These are phyloP conservation scores for Zaprionus tsacasi DNA, from an alignment of 1,140 invertebrate genomes.

Conservation along the genomic window DNA sequence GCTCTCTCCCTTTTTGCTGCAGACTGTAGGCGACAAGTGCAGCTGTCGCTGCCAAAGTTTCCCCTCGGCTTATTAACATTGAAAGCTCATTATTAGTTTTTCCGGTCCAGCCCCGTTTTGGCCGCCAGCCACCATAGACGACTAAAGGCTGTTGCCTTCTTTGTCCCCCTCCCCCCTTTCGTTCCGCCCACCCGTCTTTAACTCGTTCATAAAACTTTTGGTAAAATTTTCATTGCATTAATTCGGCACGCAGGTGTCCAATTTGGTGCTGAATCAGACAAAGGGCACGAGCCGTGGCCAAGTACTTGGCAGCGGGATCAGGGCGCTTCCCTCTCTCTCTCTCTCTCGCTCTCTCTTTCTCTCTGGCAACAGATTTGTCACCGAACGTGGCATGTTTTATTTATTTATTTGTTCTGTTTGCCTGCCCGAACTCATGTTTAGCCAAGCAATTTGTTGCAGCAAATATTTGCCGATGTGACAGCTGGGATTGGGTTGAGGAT, in stretches of 20 bases:
- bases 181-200: conserved; percentile 41
- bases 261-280: conserved; percentile 35
- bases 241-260: conserved; percentile 70
- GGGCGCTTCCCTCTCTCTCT: not conserved
- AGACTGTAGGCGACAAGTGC: conserved; percentile 45
- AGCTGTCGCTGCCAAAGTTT: conserved; percentile 60
- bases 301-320: conserved; percentile 26
- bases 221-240: conserved; percentile 77
- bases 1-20: not conserved
- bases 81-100: conserved; percentile 82
- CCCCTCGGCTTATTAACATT: conserved; percentile 74
- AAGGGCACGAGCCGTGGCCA: conserved; percentile 46
- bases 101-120: conserved; percentile 22
- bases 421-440: conserved; percentile 51
- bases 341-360: no score
- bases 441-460: conserved; percentile 72
- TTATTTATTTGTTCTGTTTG: conserved; percentile 17
- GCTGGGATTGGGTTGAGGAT: conserved; percentile 1
- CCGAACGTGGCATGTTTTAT: conserved; percentile 66
- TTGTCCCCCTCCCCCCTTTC: not conserved
- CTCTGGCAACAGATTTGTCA: conserved; percentile 63
- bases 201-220: conserved; percentile 74
- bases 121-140: not conserved
- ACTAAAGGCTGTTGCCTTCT: not conserved
- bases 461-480: conserved; percentile 68